These are phyloP conservation scores for Ophion ventricosus DNA, from an alignment of 2,888 invertebrate species.

Conservation along the genomic window DNA sequence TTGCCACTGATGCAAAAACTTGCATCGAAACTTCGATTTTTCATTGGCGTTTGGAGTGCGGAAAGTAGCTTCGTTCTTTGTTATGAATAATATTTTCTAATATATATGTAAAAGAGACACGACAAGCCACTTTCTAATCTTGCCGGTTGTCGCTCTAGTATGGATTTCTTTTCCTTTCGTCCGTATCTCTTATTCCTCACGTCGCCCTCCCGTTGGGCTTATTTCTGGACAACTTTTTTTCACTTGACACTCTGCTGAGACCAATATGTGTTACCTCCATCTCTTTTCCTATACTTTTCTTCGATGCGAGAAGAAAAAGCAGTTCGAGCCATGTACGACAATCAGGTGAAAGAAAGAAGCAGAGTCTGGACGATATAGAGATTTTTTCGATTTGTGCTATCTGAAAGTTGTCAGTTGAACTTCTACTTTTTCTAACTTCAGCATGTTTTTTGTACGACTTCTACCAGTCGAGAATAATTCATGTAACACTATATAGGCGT, in stretches of 20 bases:
- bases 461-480: neutral
- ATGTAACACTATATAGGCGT: too few relatives aligned
- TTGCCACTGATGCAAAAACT: too few relatives aligned
- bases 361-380: neutral
- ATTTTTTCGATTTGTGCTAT: slow-evolving; percentile 19
- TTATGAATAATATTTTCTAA: neutral
- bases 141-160: slow-evolving; percentile 53
- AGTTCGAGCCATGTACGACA: slow-evolving; percentile 31
- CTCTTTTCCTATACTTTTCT: slow-evolving; percentile 19
- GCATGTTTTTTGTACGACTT: neutral
- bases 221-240: slow-evolving; percentile 42
- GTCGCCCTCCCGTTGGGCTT: slow-evolving; percentile 21
- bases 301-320: slow-evolving; percentile 30
- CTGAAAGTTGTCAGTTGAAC: slow-evolving; percentile 38
- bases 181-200: slow-evolving; percentile 13
- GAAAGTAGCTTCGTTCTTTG: too few relatives aligned
- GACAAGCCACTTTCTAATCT: slow-evolving; percentile 65
- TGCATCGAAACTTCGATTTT: too few relatives aligned
- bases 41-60: too few relatives aligned
- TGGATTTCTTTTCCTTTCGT: slow-evolving; percentile 34
- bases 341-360: slow-evolving; percentile 39
- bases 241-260: slow-evolving; percentile 16
- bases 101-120: slow-evolving; percentile 21
- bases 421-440: slow-evolving; percentile 4
- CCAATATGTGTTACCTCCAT: slow-evolving; percentile 42